Conservation (phyloP, 1,140 invertebrate genomes). For the Meloidogyne chitwoodi region DNA sequence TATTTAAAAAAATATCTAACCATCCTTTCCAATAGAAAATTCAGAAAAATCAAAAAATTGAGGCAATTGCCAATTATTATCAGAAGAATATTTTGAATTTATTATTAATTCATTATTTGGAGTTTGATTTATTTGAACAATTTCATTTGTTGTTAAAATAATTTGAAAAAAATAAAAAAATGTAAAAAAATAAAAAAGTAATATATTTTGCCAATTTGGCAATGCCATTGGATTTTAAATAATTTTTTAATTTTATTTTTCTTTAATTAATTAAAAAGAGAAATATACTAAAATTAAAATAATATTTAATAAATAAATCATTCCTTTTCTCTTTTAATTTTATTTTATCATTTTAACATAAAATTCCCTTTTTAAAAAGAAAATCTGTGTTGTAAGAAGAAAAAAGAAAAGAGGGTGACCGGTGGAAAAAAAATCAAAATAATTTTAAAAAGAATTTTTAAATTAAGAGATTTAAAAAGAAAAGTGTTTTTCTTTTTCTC, state of each 20-base stretch:
- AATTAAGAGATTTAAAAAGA: too few species aligned
- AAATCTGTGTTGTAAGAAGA: too few species aligned
- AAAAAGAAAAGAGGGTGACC: too few species aligned
- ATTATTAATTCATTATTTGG: not conserved
- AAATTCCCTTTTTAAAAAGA: too few species aligned
- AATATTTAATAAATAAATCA: too few species aligned
- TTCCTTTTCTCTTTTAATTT: too few species aligned
- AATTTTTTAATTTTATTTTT: not conserved
- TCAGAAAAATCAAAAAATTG: slow-evolving; percentile 1
- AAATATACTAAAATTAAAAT: too few species aligned
- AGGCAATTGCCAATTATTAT: not conserved
- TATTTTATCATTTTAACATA: too few species aligned
- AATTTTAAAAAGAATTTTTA: too few species aligned
- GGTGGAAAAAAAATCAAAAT: too few species aligned
- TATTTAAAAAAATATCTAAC: not conserved
- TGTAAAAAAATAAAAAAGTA: not conserved
- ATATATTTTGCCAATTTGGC: not conserved
- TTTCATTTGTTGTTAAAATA: slow-evolving; percentile 3
- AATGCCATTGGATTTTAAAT: not conserved
- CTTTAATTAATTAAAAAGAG: too few species aligned
- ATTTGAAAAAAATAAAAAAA: not conserved
- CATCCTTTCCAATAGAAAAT: slow-evolving; percentile 18
- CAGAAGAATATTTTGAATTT: not conserved
- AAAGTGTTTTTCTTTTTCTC: too few species aligned
- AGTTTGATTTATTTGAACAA: slow-evolving; percentile 3